Conservation (phyloP, 1,140 invertebrate species). For the Nymphalis io region DNA sequence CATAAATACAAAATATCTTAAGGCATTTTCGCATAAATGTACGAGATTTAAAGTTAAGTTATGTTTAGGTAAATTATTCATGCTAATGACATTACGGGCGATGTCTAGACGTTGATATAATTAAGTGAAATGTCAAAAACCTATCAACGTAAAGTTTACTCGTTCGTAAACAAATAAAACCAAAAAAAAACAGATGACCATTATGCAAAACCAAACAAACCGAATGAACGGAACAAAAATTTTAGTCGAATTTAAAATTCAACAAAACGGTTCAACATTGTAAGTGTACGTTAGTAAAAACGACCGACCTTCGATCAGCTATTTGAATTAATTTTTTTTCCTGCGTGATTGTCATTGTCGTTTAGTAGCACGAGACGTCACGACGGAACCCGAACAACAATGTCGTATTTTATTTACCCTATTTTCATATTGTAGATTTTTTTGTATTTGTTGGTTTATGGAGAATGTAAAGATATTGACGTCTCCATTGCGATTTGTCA, state of each 20-base stretch:
- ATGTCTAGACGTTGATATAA: slow-evolving; percentile 8
- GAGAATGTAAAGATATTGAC: slow-evolving; percentile 72
- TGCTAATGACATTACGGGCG: neutral
- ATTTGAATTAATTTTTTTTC: slow-evolving; percentile 21
- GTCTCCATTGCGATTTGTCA: slow-evolving; percentile 73
- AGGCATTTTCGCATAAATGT: neutral
- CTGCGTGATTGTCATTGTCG: slow-evolving; percentile 16
- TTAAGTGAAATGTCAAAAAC: neutral
- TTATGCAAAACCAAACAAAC: neutral
- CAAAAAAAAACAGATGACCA: neutral
- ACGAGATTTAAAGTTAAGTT: neutral
- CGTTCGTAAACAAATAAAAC: neutral
- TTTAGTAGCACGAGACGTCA: slow-evolving; percentile 51
- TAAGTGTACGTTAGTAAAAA: slow-evolving; percentile 8
- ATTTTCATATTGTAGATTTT: slow-evolving; percentile 48
- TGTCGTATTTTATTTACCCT: slow-evolving; percentile 56
- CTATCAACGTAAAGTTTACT: neutral
- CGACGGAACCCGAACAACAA: slow-evolving; percentile 40
- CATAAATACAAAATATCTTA: neutral
- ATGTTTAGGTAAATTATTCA: neutral
- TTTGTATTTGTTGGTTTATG: slow-evolving; percentile 74
- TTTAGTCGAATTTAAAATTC: slow-evolving; percentile 21
- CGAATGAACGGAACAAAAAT: neutral
- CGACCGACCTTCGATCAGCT: neutral
- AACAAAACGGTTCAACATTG: slow-evolving; percentile 16